phyloP scores from a whole-genome alignment of 2,113 vertebrate genomes.

The Lanius ludovicianus region DNA sequence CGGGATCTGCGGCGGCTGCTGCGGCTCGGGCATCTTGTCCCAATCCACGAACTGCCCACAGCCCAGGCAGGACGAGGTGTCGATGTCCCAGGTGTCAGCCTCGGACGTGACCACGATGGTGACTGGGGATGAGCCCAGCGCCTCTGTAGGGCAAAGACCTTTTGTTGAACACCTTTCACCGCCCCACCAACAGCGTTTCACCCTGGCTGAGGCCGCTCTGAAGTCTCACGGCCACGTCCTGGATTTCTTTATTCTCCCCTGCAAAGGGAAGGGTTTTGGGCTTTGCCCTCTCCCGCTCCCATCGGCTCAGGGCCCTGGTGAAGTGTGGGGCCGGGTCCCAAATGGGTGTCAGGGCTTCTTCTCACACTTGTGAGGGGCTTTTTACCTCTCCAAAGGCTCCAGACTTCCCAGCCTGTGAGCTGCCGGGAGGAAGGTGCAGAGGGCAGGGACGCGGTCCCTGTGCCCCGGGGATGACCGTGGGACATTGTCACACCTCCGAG shows the following conservation, averaged over 20 bases:
- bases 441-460: background rate
- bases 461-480: rapidly evolving
- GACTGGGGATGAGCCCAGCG: conserved; percentile 50
- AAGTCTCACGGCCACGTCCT: background rate
- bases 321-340: rapidly evolving
- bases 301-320: background rate
- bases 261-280: background rate
- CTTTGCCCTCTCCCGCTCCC: background rate
- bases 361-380: background rate
- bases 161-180: background rate
- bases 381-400: background rate
- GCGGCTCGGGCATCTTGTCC: conserved; percentile 74
- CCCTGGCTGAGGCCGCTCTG: background rate
- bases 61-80: conserved; percentile 68
- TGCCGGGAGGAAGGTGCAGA: background rate
- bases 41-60: conserved; percentile 84
- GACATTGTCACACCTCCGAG: rapidly evolving
- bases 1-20: conserved; percentile 46
- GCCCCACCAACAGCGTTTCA: background rate
- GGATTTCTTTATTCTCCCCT: background rate
- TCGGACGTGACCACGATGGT: conserved; percentile 78
- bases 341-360: background rate
- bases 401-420: background rate
- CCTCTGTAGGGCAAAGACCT: conserved; percentile 47
- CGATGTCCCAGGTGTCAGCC: conserved; percentile 77